A percentile compares a stretch with the other conserved stretches of the same genome.
phyloP scores from a whole-genome alignment of 1,140 invertebrate species.

The Platyura marginata region DNA sequence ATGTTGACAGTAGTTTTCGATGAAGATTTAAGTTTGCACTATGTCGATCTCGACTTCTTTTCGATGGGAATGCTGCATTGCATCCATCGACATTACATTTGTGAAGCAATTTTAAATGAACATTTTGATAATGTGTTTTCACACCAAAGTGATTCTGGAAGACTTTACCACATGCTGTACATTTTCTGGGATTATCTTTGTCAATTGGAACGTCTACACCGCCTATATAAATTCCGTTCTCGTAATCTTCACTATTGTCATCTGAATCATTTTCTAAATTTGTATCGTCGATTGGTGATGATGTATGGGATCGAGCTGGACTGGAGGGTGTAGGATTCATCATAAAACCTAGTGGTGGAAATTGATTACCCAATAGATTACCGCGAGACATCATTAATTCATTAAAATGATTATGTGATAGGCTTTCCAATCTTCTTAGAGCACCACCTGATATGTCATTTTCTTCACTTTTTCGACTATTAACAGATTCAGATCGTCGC shows the following conservation, averaged over 20 bases:
- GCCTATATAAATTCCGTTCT: slow-evolving; percentile 50
- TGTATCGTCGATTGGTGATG: slow-evolving; percentile 22
- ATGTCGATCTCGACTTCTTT: slow-evolving; percentile 79
- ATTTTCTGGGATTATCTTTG: slow-evolving; percentile 50
- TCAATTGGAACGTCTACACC: slow-evolving; percentile 71
- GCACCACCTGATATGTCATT: neutral
- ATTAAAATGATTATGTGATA: slow-evolving; percentile 4
- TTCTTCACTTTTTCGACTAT: neutral
- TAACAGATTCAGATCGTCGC: neutral
- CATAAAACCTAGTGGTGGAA: slow-evolving; percentile 15
- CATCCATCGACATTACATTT: slow-evolving; percentile 93
- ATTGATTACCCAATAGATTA: neutral
- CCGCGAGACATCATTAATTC: neutral
- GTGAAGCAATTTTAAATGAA: slow-evolving; percentile 90
- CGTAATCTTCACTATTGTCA: slow-evolving; percentile 47
- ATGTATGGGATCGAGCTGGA: slow-evolving; percentile 34
- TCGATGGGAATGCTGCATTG: slow-evolving; percentile 89
- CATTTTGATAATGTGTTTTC: slow-evolving; percentile 90
- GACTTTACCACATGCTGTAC: slow-evolving; percentile 79
- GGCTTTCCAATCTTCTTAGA: neutral
- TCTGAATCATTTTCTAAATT: slow-evolving; percentile 16
- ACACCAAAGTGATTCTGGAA: slow-evolving; percentile 92
- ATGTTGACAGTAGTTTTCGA: slow-evolving; percentile 65
- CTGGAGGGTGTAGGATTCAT: slow-evolving; percentile 26
- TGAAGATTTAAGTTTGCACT: slow-evolving; percentile 85